Conservation (phyloP, 2,888 invertebrate genomes). For the Eledona agricola region DNA sequence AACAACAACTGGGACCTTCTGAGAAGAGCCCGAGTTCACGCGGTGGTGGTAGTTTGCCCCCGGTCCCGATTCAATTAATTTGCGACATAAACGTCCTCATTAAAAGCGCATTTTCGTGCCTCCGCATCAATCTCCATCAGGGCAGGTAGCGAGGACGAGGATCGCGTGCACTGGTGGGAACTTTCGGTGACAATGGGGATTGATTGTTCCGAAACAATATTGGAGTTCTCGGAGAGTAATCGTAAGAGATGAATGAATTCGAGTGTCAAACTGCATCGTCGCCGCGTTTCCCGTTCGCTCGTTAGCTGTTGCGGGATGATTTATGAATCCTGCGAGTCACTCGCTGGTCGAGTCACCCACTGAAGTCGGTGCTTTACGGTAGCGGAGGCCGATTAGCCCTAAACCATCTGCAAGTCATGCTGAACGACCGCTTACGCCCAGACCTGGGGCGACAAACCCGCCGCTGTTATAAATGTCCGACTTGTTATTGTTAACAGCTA, state of each 20-base stretch:
- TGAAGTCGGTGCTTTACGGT: constrained; percentile 38
- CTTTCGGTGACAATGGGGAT: neutral
- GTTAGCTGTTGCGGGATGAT: constrained; percentile 33
- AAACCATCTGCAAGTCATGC: constrained; percentile 53
- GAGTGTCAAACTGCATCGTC: constrained; percentile 10
- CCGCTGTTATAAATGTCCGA: constrained; percentile 45
- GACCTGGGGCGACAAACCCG: constrained; percentile 49
- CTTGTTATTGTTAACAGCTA: constrained; percentile 47
- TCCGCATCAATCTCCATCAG: constrained; percentile 14
- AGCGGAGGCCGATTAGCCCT: constrained; percentile 49
- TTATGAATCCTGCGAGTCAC: constrained; percentile 40
- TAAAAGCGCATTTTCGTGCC: constrained; percentile 21
- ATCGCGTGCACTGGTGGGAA: constrained; percentile 1
- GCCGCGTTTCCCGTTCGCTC: constrained; percentile 14
- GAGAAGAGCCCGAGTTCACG: no score
- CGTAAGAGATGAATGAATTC: constrained; percentile 20
- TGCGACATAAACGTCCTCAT: constrained; percentile 26
- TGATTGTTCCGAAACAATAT: constrained; percentile 1
- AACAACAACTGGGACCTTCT: no score
- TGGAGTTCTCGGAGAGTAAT: no score
- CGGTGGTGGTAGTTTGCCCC: constrained; percentile 8
- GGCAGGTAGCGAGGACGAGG: constrained; percentile 3
- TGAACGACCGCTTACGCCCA: constrained; percentile 43
- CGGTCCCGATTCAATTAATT: constrained; percentile 14
- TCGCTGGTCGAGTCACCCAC: constrained; percentile 35